Conservation (phyloP, 2,113 vertebrate genomes). For the Trogon melanurus region DNA sequence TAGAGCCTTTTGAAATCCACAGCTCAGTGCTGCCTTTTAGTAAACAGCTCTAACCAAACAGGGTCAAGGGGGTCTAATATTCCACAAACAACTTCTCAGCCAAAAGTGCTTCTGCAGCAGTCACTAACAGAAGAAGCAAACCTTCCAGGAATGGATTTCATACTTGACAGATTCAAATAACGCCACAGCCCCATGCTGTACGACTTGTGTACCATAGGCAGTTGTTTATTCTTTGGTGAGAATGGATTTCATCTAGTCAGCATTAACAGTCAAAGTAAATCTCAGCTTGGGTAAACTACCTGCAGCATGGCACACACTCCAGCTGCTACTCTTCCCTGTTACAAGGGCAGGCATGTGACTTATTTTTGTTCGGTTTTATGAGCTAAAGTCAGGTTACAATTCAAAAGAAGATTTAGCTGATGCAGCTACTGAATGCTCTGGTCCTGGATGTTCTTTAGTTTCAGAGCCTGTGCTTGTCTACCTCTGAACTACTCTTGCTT, state of each 20-base stretch:
- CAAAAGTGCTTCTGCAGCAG: not conserved
- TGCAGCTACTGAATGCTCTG: not conserved
- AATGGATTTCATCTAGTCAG: not conserved
- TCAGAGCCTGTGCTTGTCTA: not conserved
- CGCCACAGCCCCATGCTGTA: not conserved
- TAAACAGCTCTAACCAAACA: not conserved
- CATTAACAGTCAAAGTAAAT: not conserved
- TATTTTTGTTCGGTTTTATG: not conserved
- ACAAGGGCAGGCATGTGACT: not conserved
- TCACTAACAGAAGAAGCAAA: not conserved
- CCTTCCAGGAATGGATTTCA: not conserved
- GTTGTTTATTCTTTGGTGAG: not conserved
- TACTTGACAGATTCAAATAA: not conserved
- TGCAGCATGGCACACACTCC: not conserved
- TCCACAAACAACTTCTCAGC: not conserved
- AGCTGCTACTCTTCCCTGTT: not conserved
- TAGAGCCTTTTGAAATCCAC: not conserved
- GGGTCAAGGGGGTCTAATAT: not conserved
- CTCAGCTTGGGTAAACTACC: not conserved
- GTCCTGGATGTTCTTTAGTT: not conserved
- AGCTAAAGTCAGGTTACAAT: not conserved
- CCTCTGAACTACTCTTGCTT: not conserved
- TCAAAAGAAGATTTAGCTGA: not conserved
- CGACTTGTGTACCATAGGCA: not conserved
- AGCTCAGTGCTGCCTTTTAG: not conserved